phyloP scores from a whole-genome alignment of 2,113 vertebrate species.

The Syngnathus floridae region DNA sequence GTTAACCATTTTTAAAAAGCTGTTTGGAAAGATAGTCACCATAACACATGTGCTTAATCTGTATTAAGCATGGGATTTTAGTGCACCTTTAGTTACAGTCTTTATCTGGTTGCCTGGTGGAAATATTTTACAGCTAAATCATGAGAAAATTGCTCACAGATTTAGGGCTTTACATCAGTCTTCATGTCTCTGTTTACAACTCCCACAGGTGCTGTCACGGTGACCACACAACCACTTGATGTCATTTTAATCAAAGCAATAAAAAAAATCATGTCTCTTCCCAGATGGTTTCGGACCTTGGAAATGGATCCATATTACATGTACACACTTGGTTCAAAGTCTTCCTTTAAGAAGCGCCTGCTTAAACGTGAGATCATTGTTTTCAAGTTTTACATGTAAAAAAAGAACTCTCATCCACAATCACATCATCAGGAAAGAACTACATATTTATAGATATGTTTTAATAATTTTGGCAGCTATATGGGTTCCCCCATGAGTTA shows the following conservation, averaged over 20 bases:
- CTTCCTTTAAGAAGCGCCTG: not conserved
- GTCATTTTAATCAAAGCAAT: conserved; percentile 24
- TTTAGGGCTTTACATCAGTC: conserved; percentile 1
- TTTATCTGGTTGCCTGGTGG: not conserved
- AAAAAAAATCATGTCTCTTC: conserved; percentile 18
- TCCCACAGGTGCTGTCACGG: conserved; percentile 14
- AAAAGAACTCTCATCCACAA: too few relatives aligned
- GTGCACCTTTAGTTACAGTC: not conserved
- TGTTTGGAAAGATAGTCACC: not conserved
- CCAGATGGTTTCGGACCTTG: not conserved
- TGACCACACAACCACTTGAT: conserved; percentile 10
- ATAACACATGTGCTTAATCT: not conserved
- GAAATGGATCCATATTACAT: not conserved
- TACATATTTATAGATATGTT: too few relatives aligned
- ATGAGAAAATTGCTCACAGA: conserved; percentile 9
- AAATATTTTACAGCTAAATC: conserved; percentile 1
- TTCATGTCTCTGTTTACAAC: conserved; percentile 9
- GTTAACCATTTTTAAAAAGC: not conserved
- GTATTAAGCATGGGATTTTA: not conserved
- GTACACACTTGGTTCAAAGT: not conserved
- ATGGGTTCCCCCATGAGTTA: too few relatives aligned
- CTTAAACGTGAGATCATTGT: not conserved
- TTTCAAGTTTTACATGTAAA: not conserved
- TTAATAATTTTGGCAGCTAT: too few relatives aligned
- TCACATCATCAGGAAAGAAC: too few relatives aligned